A percentile compares a stretch with the other conserved stretches of the same genome.
Evolutionary conservation across 2,113 vertebrate species (phyloP).

Genomic region (Pteronura brasiliensis): DNA sequence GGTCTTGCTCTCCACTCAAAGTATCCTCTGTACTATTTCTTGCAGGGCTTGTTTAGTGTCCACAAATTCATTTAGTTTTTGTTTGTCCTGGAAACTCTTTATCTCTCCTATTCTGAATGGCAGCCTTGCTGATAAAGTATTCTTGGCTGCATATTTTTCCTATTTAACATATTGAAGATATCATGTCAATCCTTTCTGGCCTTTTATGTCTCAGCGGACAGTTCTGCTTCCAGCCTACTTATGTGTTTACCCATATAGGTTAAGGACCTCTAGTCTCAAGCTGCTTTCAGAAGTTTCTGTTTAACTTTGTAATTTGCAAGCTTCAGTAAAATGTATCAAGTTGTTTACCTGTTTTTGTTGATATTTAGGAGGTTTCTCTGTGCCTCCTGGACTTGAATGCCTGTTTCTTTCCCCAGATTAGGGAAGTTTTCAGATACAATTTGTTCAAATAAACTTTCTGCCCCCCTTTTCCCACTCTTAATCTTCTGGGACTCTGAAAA

Average conservation of each 20-base stretch:
- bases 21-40: background rate
- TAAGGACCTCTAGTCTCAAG: background rate
- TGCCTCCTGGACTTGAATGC: background rate
- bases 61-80: background rate
- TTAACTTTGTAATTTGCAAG: background rate
- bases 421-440: background rate
- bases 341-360: background rate
- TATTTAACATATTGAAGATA: background rate
- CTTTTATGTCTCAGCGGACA: background rate
- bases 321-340: background rate
- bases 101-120: background rate
- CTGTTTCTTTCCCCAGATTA: background rate
- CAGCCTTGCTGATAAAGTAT: background rate
- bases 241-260: background rate
- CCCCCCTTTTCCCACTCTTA: background rate
- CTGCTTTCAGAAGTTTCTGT: background rate
- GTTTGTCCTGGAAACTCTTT: background rate
- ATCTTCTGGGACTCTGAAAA: background rate
- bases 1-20: background rate
- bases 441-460: background rate
- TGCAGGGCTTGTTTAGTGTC: background rate
- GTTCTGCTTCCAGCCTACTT: background rate
- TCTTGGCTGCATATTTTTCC: background rate
- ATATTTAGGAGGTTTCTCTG: background rate
- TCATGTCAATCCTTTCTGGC: background rate